These are phyloP conservation scores for Pilophorus perplexus DNA, from an alignment of 2,888 invertebrate species.

Conservation along the genomic window DNA sequence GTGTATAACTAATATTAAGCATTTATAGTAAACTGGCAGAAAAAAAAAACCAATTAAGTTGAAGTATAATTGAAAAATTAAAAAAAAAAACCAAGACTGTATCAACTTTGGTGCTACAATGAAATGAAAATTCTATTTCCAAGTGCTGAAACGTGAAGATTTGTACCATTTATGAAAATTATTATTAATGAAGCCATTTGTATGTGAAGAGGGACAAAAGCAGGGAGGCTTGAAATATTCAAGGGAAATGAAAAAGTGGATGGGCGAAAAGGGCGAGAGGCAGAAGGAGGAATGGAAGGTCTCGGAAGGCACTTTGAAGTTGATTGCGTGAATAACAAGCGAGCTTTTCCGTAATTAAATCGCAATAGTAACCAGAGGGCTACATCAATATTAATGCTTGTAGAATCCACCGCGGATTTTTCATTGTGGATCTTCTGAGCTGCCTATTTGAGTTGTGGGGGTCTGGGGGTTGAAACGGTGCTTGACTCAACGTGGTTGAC, in stretches of 20 bases:
- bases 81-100: too few relatives aligned
- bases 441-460: not conserved
- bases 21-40: too few relatives aligned
- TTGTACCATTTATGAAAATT: too few relatives aligned
- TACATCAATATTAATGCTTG: conserved; percentile 29
- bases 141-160: too few relatives aligned
- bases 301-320: conserved; percentile 33
- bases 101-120: too few relatives aligned
- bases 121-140: too few relatives aligned
- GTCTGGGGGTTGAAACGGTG: too few relatives aligned
- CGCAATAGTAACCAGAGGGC: conserved; percentile 31
- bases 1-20: too few relatives aligned
- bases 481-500: too few relatives aligned
- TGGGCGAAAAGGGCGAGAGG: too few relatives aligned
- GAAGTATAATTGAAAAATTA: too few relatives aligned
- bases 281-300: conserved; percentile 2
- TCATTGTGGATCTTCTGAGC: conserved; percentile 2
- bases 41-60: too few relatives aligned
- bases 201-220: not conserved
- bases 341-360: conserved; percentile 28
- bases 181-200: conserved; percentile 1
- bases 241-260: not conserved
- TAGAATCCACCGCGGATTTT: conserved; percentile 21
- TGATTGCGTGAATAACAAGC: conserved; percentile 36
- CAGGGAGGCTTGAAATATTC: not conserved